Conservation (phyloP, 1,140 invertebrate species). For the Cydia pomonella region DNA sequence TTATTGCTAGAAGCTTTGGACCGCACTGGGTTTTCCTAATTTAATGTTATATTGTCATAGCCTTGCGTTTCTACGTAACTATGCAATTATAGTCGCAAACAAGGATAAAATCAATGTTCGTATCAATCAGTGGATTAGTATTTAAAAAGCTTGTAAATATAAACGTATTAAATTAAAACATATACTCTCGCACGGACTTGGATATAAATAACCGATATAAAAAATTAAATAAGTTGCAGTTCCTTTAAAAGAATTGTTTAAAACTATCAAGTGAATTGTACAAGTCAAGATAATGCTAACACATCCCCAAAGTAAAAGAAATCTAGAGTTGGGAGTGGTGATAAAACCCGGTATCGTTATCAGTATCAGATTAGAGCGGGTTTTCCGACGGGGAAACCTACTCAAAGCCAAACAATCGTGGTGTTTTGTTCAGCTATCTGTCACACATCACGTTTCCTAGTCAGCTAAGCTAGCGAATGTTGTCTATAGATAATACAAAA, state of each 20-base stretch:
- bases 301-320: conserved; percentile 32
- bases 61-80: not conserved
- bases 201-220: too few relatives aligned
- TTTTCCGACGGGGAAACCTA: conserved; percentile 36
- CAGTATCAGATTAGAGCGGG: conserved; percentile 33
- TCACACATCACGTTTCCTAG: not conserved
- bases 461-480: not conserved
- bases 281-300: not conserved
- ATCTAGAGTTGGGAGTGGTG: conserved; percentile 26
- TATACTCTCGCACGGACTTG: not conserved
- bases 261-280: not conserved
- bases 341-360: conserved; percentile 29
- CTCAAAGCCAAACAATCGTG: conserved; percentile 17
- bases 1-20: not conserved
- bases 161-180: not conserved
- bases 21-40: not conserved
- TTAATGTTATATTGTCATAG: not conserved
- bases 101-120: not conserved
- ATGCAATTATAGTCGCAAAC: not conserved
- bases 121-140: not conserved
- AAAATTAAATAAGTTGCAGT: too few relatives aligned
- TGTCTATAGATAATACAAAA: too few relatives aligned
- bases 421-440: not conserved
- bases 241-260: too few relatives aligned
- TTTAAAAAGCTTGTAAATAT: too few relatives aligned